Evolutionary conservation across 1,140 invertebrate species (phyloP).

Genomic region (Drosophila kanapiae): DNA sequence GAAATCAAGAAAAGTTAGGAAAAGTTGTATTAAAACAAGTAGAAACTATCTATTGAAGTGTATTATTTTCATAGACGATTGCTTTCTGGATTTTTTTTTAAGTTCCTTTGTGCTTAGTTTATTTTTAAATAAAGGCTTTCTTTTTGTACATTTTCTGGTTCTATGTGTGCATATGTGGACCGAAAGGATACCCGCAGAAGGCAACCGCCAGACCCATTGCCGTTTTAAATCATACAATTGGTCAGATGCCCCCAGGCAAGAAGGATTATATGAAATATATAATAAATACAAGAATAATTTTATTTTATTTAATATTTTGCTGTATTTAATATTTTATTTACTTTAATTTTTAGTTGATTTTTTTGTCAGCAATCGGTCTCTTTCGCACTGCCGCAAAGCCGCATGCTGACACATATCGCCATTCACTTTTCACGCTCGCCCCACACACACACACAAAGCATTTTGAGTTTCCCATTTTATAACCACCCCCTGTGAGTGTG

Average conservation of each 20-base stretch:
- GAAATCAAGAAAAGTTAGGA: neutral
- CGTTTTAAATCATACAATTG: slow-evolving; percentile 78
- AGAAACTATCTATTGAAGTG: neutral
- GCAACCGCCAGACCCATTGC: slow-evolving; percentile 47
- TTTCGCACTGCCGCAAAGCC: slow-evolving; percentile 10
- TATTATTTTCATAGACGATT: slow-evolving; percentile 17
- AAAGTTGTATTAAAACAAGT: too few species aligned
- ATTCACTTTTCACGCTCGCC: slow-evolving; percentile 76
- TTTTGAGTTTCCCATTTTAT: slow-evolving; percentile 21
- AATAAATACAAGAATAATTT: neutral
- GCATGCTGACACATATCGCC: slow-evolving; percentile 70
- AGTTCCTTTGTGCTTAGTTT: slow-evolving; percentile 66
- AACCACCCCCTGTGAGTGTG: too few species aligned
- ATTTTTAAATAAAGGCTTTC: slow-evolving; percentile 70
- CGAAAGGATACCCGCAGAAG: slow-evolving; percentile 29
- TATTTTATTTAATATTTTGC: slow-evolving; percentile 4
- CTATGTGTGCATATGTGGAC: slow-evolving; percentile 29
- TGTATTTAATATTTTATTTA: neutral
- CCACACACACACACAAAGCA: slow-evolving; percentile 46
- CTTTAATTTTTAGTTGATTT: slow-evolving; percentile 29
- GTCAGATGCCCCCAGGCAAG: slow-evolving; percentile 58
- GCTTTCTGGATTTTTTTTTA: slow-evolving; percentile 8
- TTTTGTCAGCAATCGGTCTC: slow-evolving; percentile 34
- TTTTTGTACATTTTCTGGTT: neutral
- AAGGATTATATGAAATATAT: slow-evolving; percentile 9